A percentile compares a stretch with the other conserved stretches of the same genome.
Conservation (phyloP, 2,113 vertebrate species). For the Andinoacara biseriatus region DNA sequence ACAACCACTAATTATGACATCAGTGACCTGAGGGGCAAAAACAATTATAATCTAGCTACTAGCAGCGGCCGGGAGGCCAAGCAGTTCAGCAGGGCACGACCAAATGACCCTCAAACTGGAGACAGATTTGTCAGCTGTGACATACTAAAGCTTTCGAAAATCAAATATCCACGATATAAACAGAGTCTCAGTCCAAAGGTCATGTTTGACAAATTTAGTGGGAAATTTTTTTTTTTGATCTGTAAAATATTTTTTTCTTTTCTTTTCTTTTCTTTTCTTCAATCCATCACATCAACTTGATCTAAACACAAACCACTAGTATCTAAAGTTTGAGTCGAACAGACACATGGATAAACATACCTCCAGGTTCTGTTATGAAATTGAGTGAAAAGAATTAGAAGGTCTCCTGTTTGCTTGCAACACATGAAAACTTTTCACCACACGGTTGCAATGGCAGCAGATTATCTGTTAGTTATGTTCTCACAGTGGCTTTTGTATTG, state of each 20-base stretch:
- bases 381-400: not conserved
- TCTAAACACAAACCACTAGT: not conserved
- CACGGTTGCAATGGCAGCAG: not conserved
- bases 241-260: not conserved
- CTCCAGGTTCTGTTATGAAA: not conserved
- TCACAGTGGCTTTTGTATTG: too few species aligned
- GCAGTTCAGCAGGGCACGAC: not conserved
- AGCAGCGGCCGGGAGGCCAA: not conserved
- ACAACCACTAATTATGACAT: too few species aligned
- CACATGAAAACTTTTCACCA: not conserved
- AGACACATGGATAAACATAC: not conserved
- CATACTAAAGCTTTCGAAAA: not conserved
- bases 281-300: not conserved
- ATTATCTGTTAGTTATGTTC: too few species aligned
- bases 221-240: not conserved
- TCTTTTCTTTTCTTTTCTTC: not conserved
- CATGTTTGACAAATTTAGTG: not conserved
- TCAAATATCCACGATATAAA: not conserved
- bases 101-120: not conserved
- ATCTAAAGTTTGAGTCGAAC: not conserved
- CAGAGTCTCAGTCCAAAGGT: fast-evolving
- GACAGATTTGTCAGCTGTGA: not conserved
- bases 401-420: not conserved
- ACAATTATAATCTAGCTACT: not conserved
- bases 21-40: not conserved